Evolutionary conservation across 2,888 invertebrate genomes (phyloP).

Genomic region (Dryobota labecula): DNA sequence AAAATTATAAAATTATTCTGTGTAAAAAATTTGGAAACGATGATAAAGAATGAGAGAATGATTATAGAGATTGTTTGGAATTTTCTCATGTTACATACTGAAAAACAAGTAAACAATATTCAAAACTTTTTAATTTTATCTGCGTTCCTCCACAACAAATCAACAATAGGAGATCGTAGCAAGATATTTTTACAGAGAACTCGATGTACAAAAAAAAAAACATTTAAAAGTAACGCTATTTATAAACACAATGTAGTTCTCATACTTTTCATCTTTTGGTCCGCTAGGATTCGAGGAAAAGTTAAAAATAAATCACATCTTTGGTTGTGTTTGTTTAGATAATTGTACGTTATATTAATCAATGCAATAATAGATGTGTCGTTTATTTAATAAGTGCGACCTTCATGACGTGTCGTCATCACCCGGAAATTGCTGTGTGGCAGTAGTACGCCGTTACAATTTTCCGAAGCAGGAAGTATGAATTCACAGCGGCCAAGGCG

Average conservation of each 20-base stretch:
- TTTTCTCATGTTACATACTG: neutral
- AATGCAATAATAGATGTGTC: slow-evolving; percentile 75
- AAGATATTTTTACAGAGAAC: neutral
- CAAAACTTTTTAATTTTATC: neutral
- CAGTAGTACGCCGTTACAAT: slow-evolving; percentile 86
- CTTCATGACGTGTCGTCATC: slow-evolving; percentile 84
- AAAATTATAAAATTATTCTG: neutral
- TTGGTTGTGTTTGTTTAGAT: slow-evolving; percentile 62
- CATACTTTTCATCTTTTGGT: neutral
- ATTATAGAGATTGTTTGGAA: neutral
- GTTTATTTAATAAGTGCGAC: slow-evolving; percentile 77
- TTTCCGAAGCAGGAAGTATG: slow-evolving; percentile 88
- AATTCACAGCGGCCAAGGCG: slow-evolving; percentile 82
- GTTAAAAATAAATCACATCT: slow-evolving; percentile 24
- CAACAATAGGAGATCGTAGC: neutral
- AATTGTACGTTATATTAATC: slow-evolving; percentile 64
- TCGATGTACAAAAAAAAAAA: neutral
- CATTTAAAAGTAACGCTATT: neutral
- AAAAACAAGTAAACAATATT: neutral
- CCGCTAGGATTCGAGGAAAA: neutral
- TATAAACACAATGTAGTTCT: neutral
- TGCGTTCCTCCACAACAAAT: neutral
- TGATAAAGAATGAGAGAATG: neutral
- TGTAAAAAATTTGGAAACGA: neutral
- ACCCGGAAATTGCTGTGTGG: slow-evolving; percentile 85